Base-by-base conservation (phyloP, 2,113 vertebrate genomes). In the Notarius lentiginosus region DNA sequence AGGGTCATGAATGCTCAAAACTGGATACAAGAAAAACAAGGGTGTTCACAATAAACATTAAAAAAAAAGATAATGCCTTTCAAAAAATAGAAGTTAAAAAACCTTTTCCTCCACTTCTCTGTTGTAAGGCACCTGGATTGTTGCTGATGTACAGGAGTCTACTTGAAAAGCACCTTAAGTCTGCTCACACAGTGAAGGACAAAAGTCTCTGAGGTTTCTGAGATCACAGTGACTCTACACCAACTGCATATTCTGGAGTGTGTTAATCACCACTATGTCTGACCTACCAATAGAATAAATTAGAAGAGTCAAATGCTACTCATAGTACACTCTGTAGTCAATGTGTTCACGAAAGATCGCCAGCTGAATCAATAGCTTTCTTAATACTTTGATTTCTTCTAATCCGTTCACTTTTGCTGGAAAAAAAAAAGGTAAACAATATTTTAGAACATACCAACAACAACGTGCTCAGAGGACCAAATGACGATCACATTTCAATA, bases 241-340 rank as follows among this genome's bases (percentile, higher is more conserved):
- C 51, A 41, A 72, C 85, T 72, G 55, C 56, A 81, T 85, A 55
- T 75, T 72, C 83, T 53, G 79, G 58, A 66, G 34, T 55, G 86
- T 68, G 72, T 82, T 86, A 84, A 73, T 73, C 70, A 84, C 79
- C n/a, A 85, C 90, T 91, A 87, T 90, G 82, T 72, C 51, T 90
- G 87, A 83, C 79, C 88, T 89, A 87, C 89, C 90, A 87, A 90
- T 91, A 89, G 88, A 93, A 94, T 95, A 93, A 92, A 91, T 94
- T 82, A 92, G 91, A 91, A 91, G 30, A 87, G 87, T 92, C 89
- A 80, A n/a, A 89, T 91, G 90, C 92, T 91, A 90, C 92, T 89
- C 79, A 22, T 82, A 92, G 88, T 88, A 90, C 84, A 92, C 91
- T 76, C 90, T 90, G 90, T 85, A 70, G 90, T 92, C 91, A 88